Conservation (phyloP, 2,888 invertebrate species). For the Piscicola geometra region DNA sequence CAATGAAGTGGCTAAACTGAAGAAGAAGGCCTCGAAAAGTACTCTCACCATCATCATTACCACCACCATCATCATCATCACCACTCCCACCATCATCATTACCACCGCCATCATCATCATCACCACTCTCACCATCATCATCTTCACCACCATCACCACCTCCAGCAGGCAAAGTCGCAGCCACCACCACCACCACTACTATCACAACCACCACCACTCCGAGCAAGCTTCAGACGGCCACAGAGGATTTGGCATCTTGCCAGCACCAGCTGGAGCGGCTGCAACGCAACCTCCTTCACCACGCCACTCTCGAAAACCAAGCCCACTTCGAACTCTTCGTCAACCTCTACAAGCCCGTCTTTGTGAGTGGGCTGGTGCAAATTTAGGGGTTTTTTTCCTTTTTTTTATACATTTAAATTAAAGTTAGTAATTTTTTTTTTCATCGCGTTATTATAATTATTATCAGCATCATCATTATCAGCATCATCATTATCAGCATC, state of each 20-base stretch:
- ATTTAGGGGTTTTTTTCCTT: background rate
- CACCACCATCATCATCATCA: background rate
- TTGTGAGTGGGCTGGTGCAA: background rate
- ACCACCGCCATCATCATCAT: background rate
- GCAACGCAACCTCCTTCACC: background rate
- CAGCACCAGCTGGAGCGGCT: background rate
- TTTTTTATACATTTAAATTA: background rate
- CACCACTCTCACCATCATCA: background rate
- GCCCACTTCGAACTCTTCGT: constrained; percentile 4
- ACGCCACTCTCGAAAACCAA: constrained; percentile 3
- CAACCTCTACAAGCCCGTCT: constrained; percentile 11
- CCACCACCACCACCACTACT: background rate
- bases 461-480: background rate
- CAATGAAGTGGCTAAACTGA: constrained; percentile 11
- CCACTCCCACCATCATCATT: background rate
- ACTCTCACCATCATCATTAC: background rate
- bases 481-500: too few species aligned
- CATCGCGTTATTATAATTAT: background rate
- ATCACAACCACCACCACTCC: background rate
- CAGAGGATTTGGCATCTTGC: background rate
- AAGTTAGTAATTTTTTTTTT: background rate
- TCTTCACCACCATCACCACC: background rate
- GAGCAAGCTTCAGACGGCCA: background rate
- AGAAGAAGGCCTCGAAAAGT: constrained; percentile 27
- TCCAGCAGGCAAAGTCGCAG: background rate